These are phyloP conservation scores for Brachymystax lenok DNA, from an alignment of 2,797 vertebrate species.

Conservation along the genomic window DNA sequence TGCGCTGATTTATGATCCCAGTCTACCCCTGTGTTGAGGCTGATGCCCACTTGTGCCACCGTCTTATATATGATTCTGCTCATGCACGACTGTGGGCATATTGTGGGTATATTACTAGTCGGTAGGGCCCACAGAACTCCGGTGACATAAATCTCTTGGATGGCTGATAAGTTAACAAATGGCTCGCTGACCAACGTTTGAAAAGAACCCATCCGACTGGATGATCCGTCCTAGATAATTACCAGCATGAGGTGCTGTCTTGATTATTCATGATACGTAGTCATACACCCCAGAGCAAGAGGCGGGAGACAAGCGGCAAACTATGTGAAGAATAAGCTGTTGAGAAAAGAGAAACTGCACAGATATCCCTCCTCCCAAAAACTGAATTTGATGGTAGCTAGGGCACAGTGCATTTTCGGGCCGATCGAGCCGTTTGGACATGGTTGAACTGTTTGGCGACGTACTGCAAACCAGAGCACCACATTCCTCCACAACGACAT, in stretches of 20 bases:
- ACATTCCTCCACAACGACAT: conserved; percentile 18
- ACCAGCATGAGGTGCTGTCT: conserved; percentile 3
- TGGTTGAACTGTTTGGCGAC: neutral
- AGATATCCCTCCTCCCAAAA: neutral
- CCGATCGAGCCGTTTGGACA: neutral
- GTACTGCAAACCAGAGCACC: conserved; percentile 12
- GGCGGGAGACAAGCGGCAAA: no score
- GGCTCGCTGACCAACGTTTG: neutral
- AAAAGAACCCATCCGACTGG: neutral
- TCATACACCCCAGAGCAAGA: no score
- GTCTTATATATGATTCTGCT: neutral
- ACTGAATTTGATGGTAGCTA: neutral
- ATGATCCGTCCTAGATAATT: neutral
- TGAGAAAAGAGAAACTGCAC: neutral
- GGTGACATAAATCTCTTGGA: conserved; percentile 11
- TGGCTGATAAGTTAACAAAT: neutral
- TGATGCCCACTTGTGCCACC: neutral
- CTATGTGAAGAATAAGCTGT: neutral
- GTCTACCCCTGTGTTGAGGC: no score
- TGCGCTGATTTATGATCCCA: no score
- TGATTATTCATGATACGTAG: conserved; percentile 14
- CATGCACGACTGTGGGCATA: neutral
- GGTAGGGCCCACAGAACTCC: neutral
- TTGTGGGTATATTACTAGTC: neutral
- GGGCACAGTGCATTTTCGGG: conserved; percentile 13